Base-by-base conservation (phyloP, 2,888 invertebrate genomes). In the Cyclophora albipunctata region DNA sequence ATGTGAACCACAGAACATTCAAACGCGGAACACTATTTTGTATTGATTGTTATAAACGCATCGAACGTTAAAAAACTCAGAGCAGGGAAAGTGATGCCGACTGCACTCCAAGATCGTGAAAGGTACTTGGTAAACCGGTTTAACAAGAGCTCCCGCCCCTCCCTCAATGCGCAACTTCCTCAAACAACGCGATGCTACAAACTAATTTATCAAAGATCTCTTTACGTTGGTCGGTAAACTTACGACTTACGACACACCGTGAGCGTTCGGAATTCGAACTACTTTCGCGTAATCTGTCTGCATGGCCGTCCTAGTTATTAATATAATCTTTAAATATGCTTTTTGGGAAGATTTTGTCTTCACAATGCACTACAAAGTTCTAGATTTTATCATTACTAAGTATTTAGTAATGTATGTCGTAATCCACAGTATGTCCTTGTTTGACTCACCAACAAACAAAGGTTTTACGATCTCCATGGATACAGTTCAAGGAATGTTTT, bases 61-160 rank as follows among this genome's bases (percentile, higher is more conserved):
- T 71, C 71, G 63, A 71, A 84, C 84, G 83, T 82, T 81, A 84
- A 85, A 86, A 86, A 86, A 84, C 79, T 78, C 73, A 71, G 77
- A 83, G 78, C 83, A 82, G 86, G 80, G 87, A 87, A 86, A 87
- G 87, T 86, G 87, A 86, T 83, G 71, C 71, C 74, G 73, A 73
- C 69, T 64, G 71, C 72, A 75, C 75, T 74, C 78, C 78, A 75
- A 84, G 79, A 84, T 82, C 85, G 86, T 84, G 86, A 86, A 87
- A 86, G 86, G 87, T 83, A 85, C 84, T 81, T 67, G 69, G 71
- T 74, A 73, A 69, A 75, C 86, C 81, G 71, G 56, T 58, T 48
- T 69, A 65, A 55, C 47, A 48, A 62, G 84, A 80, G 60, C 82
- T 66, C 65, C 62, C 66, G 57, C 70, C 68, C 66, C 73, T 72